These are phyloP conservation scores for Equus quagga DNA, from an alignment of 2,113 vertebrate species.

Conservation along the genomic window DNA sequence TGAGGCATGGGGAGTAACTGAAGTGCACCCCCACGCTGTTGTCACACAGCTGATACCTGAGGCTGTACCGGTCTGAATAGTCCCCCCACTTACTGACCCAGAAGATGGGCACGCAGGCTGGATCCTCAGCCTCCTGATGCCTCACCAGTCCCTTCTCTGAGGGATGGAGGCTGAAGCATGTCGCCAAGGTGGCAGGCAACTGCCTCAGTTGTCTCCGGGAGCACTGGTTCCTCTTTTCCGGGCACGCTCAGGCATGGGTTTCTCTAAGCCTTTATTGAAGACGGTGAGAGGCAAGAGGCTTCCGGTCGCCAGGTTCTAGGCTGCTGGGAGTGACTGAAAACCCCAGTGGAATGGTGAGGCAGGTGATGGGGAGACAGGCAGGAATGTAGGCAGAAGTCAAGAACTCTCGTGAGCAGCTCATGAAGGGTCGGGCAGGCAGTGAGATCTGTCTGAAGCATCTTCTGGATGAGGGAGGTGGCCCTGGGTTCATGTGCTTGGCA, in stretches of 20 bases:
- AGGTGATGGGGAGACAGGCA: conserved; percentile 90
- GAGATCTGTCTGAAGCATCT: conserved; percentile 92
- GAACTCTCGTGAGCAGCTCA: conserved; percentile 91
- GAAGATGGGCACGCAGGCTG: conserved; percentile 93
- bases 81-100: conserved; percentile 96
- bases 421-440: conserved; percentile 86
- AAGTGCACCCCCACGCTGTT: conserved; percentile 94
- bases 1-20: conserved; percentile 88
- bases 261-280: conserved; percentile 89
- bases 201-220: conserved; percentile 80
- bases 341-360: conserved; percentile 89
- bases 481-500: conserved; percentile 91
- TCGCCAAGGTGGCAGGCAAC: conserved; percentile 87
- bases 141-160: conserved; percentile 84
- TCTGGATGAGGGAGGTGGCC: conserved; percentile 89
- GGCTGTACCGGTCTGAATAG: conserved; percentile 93
- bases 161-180: conserved; percentile 88
- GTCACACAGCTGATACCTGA: conserved; percentile 94
- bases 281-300: conserved; percentile 88
- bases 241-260: conserved; percentile 77
- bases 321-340: conserved; percentile 90
- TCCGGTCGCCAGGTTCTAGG: conserved; percentile 84
- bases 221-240: conserved; percentile 79
- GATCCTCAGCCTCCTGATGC: conserved; percentile 94
- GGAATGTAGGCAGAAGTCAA: conserved; percentile 90